Conservation (phyloP, 23 tunicate species). For the Corella eumyota region DNA sequence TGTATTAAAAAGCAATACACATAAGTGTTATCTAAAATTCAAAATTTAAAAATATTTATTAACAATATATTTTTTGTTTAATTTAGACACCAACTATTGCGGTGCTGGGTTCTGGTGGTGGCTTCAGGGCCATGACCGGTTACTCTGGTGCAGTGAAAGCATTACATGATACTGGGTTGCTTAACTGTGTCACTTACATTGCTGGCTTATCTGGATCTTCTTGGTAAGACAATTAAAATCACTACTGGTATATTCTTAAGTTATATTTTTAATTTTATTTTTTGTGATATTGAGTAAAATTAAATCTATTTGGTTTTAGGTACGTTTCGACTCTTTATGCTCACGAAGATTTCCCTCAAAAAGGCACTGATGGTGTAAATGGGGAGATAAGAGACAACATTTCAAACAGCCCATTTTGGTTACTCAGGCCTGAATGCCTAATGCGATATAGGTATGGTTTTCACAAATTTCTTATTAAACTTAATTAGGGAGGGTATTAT, state of each 20-base stretch:
- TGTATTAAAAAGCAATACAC: no score
- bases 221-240: conserved; percentile 18
- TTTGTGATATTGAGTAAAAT: background rate
- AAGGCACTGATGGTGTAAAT: conserved; percentile 18
- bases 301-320: conserved; percentile 12
- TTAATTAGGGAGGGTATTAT: background rate
- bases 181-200: conserved; percentile 65
- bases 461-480: background rate
- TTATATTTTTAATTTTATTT: background rate
- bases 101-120: conserved; percentile 81
- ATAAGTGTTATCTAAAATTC: no score
- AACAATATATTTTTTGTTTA: background rate
- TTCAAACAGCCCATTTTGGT: conserved; percentile 33
- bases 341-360: conserved; percentile 28
- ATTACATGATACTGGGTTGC: conserved; percentile 47
- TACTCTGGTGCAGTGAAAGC: conserved; percentile 78
- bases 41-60: no score
- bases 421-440: conserved; percentile 36
- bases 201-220: conserved; percentile 71
- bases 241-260: background rate
- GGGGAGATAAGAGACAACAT: conserved; percentile 38
- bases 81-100: conserved; percentile 66
- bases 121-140: conserved; percentile 72
- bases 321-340: conserved; percentile 59
- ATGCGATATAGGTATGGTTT: conserved; percentile 62